phyloP scores from a whole-genome alignment of 2,888 invertebrate genomes.

The Isotomurus palustris region DNA sequence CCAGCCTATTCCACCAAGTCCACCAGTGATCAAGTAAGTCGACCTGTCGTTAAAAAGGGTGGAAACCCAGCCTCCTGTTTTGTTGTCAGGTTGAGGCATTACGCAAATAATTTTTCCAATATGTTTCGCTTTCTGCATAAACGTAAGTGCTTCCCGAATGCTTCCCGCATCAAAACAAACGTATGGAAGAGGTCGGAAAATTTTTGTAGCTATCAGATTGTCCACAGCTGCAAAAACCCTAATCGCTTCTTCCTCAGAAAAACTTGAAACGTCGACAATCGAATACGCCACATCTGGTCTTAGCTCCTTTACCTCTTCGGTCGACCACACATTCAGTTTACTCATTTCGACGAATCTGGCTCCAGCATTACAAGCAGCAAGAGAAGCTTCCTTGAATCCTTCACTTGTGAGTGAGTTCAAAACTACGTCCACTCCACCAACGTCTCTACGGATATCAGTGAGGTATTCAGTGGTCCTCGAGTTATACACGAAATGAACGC shows the following conservation, averaged over 20 bases:
- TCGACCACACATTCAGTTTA: conserved; percentile 20
- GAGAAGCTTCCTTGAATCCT: conserved; percentile 25
- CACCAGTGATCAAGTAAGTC: conserved; percentile 33
- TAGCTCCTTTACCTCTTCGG: conserved; percentile 16
- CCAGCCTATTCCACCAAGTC: conserved; percentile 32
- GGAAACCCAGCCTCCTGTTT: no score
- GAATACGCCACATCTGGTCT: conserved; percentile 19
- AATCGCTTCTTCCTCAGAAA: neutral
- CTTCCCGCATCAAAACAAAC: conserved; percentile 11
- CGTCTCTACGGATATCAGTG: conserved; percentile 13
- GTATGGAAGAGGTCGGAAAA: conserved; percentile 12
- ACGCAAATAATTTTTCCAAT: conserved; percentile 26
- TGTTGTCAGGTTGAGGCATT: conserved; percentile 19
- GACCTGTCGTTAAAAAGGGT: conserved; percentile 22
- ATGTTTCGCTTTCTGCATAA: conserved; percentile 25
- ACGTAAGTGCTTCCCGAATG: conserved; percentile 17
- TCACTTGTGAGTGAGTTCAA: conserved; percentile 24
- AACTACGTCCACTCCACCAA: conserved; percentile 24
- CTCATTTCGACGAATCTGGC: conserved; percentile 27
- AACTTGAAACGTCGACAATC: conserved; percentile 21
- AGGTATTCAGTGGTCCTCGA: conserved; percentile 15
- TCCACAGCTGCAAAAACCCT: neutral
- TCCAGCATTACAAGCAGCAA: conserved; percentile 5
- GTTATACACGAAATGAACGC: conserved; percentile 25
- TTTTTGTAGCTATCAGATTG: neutral